These are phyloP conservation scores for Pontoporia blainvillei DNA, from an alignment of 2,113 vertebrate species.

Conservation along the genomic window DNA sequence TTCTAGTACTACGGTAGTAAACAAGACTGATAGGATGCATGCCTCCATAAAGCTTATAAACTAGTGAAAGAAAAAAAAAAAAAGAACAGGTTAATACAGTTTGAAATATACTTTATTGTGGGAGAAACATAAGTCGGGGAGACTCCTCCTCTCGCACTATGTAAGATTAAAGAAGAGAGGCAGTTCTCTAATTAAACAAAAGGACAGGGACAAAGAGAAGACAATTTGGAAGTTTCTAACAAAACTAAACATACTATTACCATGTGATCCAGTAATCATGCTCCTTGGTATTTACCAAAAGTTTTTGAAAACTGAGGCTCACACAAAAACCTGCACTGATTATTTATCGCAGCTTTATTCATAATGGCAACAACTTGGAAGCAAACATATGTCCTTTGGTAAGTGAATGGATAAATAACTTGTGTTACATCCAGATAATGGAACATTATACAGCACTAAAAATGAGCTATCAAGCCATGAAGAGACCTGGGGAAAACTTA, in stretches of 20 bases:
- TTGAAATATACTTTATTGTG: not conserved
- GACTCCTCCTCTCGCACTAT: not conserved
- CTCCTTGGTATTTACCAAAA: not conserved
- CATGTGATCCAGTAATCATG: not conserved
- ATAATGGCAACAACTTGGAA: not conserved
- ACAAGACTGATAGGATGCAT: not conserved
- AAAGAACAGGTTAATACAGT: not conserved
- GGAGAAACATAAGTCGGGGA: not conserved
- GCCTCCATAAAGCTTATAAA: not conserved
- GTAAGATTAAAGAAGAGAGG: not conserved
- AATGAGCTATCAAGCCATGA: not conserved
- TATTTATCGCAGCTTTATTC: not conserved
- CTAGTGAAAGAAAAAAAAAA: not conserved
- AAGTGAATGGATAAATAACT: not conserved
- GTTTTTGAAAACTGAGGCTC: not conserved
- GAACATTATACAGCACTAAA: not conserved
- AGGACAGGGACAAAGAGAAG: not conserved
- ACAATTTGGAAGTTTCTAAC: not conserved
- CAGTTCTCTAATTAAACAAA: not conserved
- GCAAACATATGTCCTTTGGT: not conserved
- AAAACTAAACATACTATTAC: not conserved
- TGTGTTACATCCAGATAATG: not conserved
- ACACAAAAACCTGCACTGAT: not conserved
- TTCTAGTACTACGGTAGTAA: not conserved
- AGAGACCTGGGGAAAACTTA: not conserved